These are phyloP conservation scores for Acleris sparsana DNA, from an alignment of 2,888 invertebrate species.

Conservation along the genomic window DNA sequence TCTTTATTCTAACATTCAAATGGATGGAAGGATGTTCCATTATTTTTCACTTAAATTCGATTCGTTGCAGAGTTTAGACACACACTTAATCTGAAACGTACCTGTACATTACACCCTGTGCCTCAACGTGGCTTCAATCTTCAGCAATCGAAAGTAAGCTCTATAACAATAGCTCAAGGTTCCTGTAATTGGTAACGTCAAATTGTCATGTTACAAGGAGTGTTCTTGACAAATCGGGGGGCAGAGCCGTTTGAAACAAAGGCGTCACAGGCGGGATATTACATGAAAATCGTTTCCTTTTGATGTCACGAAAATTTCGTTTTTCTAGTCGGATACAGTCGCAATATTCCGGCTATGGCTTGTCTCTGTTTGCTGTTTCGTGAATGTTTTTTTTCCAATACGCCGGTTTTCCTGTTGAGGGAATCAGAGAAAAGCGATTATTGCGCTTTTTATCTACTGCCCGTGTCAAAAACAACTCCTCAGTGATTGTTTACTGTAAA, in stretches of 20 bases:
- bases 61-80: conserved; percentile 15
- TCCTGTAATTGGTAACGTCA: conserved; percentile 39
- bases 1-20: background rate
- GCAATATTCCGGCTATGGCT: conserved; percentile 20
- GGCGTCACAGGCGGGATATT: conserved; percentile 44
- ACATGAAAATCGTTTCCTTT: conserved; percentile 50
- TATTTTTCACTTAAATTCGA: background rate
- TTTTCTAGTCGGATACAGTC: conserved; percentile 20
- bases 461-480: background rate
- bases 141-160: conserved; percentile 26
- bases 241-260: conserved; percentile 44
- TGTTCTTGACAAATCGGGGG: conserved; percentile 39
- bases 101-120: background rate
- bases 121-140: background rate
- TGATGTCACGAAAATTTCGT: conserved; percentile 45
- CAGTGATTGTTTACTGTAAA: too few relatives aligned
- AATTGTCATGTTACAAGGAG: conserved; percentile 18
- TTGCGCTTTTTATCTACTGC: background rate
- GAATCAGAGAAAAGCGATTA: conserved; percentile 1
- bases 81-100: conserved; percentile 13
- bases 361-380: conserved; percentile 12
- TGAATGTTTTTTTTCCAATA: conserved; percentile 4
- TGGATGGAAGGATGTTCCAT: too few relatives aligned
- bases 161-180: conserved; percentile 19
- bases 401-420: conserved; percentile 17